These are phyloP conservation scores for Leucania comma DNA, from an alignment of 2,888 invertebrate genomes.

Conservation along the genomic window DNA sequence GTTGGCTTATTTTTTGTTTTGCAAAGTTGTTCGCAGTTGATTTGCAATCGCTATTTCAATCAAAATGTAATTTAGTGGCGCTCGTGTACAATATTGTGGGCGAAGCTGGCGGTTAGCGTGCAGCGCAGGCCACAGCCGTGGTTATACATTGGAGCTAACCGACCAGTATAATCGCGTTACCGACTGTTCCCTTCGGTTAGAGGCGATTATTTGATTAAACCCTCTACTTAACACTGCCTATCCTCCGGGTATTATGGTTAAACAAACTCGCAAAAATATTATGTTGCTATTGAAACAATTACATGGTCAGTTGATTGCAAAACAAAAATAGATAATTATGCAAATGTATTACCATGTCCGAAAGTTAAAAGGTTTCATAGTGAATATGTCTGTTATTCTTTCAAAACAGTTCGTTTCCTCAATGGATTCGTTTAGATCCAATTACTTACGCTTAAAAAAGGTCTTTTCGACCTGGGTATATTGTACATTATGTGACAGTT, in stretches of 20 bases:
- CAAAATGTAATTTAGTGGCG: conserved; percentile 47
- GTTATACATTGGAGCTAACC: conserved; percentile 51
- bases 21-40: conserved; percentile 22
- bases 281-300: not conserved
- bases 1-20: conserved; percentile 37
- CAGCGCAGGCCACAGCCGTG: conserved; percentile 28
- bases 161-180: conserved; percentile 61
- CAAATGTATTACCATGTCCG: not conserved
- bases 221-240: conserved; percentile 29
- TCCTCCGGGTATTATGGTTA: conserved; percentile 22
- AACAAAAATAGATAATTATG: not conserved
- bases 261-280: conserved; percentile 7
- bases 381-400: not conserved
- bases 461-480: not conserved
- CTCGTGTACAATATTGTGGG: conserved; percentile 21
- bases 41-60: conserved; percentile 45
- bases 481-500: conserved; percentile 8
- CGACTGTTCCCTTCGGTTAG: conserved; percentile 56
- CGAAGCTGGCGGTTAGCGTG: conserved; percentile 33
- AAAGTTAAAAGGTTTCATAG: not conserved
- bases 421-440: not conserved
- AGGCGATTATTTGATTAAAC: conserved; percentile 63
- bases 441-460: conserved; percentile 22
- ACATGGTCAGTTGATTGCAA: not conserved
- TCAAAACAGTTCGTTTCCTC: not conserved